A percentile compares a stretch with the other conserved stretches of the same genome.
phyloP scores from a whole-genome alignment of 92 coral and sea anemone genomes.

The Scolanthus callimorphus region DNA sequence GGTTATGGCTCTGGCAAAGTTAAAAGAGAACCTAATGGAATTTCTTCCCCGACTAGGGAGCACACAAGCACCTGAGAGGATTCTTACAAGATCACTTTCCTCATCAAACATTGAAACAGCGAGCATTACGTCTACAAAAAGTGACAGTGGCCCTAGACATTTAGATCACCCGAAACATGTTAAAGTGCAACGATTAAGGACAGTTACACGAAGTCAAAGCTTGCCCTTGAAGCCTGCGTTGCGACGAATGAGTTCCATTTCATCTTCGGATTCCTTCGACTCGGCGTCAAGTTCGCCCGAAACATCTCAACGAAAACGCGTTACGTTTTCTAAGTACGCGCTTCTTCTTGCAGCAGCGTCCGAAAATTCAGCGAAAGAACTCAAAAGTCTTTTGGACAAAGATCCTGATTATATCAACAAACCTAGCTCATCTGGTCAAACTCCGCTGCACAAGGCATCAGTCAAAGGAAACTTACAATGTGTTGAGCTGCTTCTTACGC shows the following conservation, averaged over 20 bases:
- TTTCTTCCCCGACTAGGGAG: neutral
- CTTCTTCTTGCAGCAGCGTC: slow-evolving; percentile 57
- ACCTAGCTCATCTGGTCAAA: slow-evolving; percentile 72
- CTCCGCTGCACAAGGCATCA: slow-evolving; percentile 68
- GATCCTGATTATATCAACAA: slow-evolving; percentile 59
- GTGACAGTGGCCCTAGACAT: slow-evolving; percentile 3
- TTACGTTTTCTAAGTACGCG: slow-evolving; percentile 66
- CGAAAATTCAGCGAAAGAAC: slow-evolving; percentile 42
- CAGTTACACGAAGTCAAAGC: slow-evolving; percentile 12
- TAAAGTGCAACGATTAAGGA: slow-evolving; percentile 26
- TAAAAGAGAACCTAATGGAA: neutral
- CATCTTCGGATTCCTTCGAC: slow-evolving; percentile 8
- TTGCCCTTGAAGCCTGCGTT: slow-evolving; percentile 24
- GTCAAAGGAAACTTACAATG: slow-evolving; percentile 43
- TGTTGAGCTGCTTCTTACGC: slow-evolving; percentile 25
- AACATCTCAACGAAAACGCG: slow-evolving; percentile 13
- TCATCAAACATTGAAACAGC: neutral
- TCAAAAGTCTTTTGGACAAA: slow-evolving; percentile 38
- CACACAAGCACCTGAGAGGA: neutral
- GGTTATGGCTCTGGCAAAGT: neutral
- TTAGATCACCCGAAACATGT: slow-evolving; percentile 21
- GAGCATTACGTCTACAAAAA: slow-evolving; percentile 3
- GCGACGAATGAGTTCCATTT: slow-evolving; percentile 9
- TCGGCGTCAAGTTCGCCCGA: slow-evolving; percentile 20
- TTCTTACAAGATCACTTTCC: neutral